Base-by-base conservation (phyloP, 2,888 invertebrate species). In the Sesia apiformis region DNA sequence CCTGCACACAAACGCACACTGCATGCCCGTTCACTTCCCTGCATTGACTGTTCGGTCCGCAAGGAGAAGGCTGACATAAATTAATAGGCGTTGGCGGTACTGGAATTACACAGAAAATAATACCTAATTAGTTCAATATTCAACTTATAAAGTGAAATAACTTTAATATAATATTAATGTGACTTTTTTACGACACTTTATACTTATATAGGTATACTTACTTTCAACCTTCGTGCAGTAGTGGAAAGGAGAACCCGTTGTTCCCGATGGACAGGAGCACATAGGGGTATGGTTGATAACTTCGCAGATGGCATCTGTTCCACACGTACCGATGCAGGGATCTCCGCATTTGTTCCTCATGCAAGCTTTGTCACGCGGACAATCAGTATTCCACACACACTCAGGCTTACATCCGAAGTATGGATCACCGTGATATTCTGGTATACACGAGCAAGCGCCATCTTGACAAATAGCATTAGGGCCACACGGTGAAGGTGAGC, bases 1-100 rank as follows among this genome's bases (percentile, higher is more conserved):
- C 92, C 52, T 90, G 87, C 3, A 93, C 86, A 67, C 96, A 96
- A 52, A 93, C 91, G 67, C 96, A 96, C 4, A 93, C 92, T 0
- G 94, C 93, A 66, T 93, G 92, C 3, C 91, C 92, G 60, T 93
- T 93, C 5, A 92, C 81, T 76, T 92, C 92, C 63, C 92, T 89
- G 69, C 95, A 95, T 66, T 93, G 92, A 60, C 94, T 93, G 71
- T 94, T 93, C 3, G 94, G 93, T 6, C 95, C 95, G 68, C 94
- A 95, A 6, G 88, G 88, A 42, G 88, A 84, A 4, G 88, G 88
- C 55, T 80, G 69, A 62, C 89, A 89, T 58, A 86, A 69, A 58
- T 80, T 79, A 23, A 63, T 62, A 23, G 71, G 63, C 43, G 64
- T 56, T 56, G 66, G 59, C 53, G 62, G 56, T 62, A 81, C 88